Base-by-base conservation (phyloP, 2,797 vertebrate species). In the Champsocephalus esox region DNA sequence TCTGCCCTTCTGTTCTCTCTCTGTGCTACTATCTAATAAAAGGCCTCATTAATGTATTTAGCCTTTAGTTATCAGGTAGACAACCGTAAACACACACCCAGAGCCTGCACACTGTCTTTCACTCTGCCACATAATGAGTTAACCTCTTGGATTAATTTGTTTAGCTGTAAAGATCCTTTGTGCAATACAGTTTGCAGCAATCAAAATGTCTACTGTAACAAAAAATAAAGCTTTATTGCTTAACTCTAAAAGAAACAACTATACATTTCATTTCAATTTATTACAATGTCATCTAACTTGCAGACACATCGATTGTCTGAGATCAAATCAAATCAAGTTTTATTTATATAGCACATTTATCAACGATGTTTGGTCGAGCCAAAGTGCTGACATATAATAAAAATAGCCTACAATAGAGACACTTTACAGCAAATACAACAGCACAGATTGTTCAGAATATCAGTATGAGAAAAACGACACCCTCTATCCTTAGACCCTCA, bases 21-120 rank as follows among this genome's bases (percentile, higher is more conserved):
- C 61, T 52, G 28, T 66, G 59, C 28, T 66, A 9, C 49, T 67
- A 38, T 70, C 68, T 62, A 66, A 72, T 61, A 66, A 60, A 71
- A 69, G 11, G 14, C 10, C 3, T 75, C 75, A 80, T 76, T 75
- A 59, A 81, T 49, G 45, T 21, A 48, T 86, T 82, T 73, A 75
- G 80, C 70, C 55, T 77, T 86, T 70, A 41, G 51, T 54, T 62
- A 58, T 66, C 51, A 62, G 57, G n/a, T 61, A 45, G 46, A 64
- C 2, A 50, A 38, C 11, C 38, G 12, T 5, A 43, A 58, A 68
- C 44, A 19, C 9, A 72, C 69, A 66, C 28, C 46, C 44, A 51
- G 9, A 67, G 8, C 13, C 48, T 3, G 34, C 60, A 66, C 69
- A 16, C 1, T 17, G 24, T 34, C 73, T 69, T 73, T 2, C 24